These are phyloP conservation scores for Xenops minutus DNA, from an alignment of 2,797 vertebrate genomes.

Conservation along the genomic window DNA sequence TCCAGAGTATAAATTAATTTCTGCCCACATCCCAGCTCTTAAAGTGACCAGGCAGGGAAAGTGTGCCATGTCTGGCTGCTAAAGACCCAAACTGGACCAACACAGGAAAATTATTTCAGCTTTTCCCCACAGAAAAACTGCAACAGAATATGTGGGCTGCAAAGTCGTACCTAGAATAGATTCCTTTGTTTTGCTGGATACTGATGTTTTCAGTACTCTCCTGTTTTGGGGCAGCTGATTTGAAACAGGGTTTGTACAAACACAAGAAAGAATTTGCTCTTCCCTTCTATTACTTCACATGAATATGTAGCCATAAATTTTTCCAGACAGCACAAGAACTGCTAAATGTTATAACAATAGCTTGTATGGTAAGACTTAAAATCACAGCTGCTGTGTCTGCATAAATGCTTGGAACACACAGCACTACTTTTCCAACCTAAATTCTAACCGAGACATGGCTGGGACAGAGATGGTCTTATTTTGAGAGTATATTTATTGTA, in stretches of 20 bases:
- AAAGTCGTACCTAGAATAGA: not conserved
- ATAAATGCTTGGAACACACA: not conserved
- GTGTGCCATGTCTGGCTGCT: not conserved
- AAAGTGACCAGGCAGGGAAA: not conserved
- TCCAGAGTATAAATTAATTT: not conserved
- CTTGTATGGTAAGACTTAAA: not conserved
- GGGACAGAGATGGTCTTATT: not conserved
- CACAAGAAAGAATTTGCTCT: not conserved
- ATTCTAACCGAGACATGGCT: not conserved
- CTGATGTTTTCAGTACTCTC: not conserved
- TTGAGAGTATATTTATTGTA: not conserved
- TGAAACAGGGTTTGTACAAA: not conserved
- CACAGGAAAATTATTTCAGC: not conserved
- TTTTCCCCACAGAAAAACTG: not conserved
- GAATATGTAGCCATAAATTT: not conserved
- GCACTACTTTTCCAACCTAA: not conserved
- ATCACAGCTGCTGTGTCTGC: not conserved
- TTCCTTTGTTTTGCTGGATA: not conserved
- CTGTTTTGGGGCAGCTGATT: not conserved
- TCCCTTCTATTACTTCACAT: not conserved
- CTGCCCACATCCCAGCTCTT: not conserved
- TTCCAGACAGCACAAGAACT: not conserved
- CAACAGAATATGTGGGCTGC: not conserved
- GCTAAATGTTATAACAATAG: not conserved
- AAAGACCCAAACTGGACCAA: not conserved